A percentile compares a stretch with the other conserved stretches of the same genome.
These are phyloP conservation scores for Natrix natrix DNA, from an alignment of 2,797 vertebrate genomes.

Conservation along the genomic window DNA sequence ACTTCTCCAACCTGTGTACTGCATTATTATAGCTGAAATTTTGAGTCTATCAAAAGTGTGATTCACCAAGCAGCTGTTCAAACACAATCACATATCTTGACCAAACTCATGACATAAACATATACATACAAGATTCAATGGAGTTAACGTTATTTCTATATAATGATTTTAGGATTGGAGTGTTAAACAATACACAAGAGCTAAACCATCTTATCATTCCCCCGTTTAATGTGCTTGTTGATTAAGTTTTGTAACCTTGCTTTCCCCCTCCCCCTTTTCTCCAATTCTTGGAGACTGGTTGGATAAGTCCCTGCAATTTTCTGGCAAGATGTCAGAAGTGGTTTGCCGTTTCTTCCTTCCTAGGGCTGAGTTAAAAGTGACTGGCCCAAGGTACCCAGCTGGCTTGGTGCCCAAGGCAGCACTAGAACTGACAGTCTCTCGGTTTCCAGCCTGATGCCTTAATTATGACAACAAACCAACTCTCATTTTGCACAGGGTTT, in stretches of 20 bases:
- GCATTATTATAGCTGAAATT: conserved; percentile 11
- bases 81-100: neutral
- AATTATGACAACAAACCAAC: neutral
- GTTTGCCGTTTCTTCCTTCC: neutral
- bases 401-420: neutral
- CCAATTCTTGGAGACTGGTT: neutral
- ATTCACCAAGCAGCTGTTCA: conserved; percentile 1
- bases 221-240: neutral
- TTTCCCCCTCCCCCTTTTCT: fast-evolving
- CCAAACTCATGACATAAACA: neutral
- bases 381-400: neutral
- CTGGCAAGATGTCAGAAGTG: neutral
- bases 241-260: conserved; percentile 3
- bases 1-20: neutral
- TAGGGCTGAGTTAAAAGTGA: neutral
- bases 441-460: neutral
- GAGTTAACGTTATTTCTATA: neutral
- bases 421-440: neutral
- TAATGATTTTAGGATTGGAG: neutral
- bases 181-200: neutral
- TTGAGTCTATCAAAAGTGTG: neutral
- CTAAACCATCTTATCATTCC: conserved; percentile 8
- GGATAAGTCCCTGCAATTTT: neutral
- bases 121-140: neutral
- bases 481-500: conserved; percentile 3